Base-by-base conservation (phyloP, 2,113 vertebrate genomes). In the Stigmatopora argus region DNA sequence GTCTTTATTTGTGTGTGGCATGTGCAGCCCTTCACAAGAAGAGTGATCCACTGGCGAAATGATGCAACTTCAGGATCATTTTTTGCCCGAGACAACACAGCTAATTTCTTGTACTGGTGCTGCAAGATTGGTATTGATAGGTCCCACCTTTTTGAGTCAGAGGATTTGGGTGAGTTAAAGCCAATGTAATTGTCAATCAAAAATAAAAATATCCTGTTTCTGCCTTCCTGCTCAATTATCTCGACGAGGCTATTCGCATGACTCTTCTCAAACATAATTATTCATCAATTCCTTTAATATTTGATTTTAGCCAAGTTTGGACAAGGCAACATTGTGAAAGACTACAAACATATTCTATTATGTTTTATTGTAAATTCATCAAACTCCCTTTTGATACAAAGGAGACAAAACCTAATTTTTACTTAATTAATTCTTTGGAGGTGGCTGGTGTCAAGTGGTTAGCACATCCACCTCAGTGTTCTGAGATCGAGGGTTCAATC, bases 91-190 rank as follows among this genome's bases (percentile, higher is more conserved):
- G 97, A 99, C 89, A 99, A 99, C 82, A 91, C 95, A 14, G 95
- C 96, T 59, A 99, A 98, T 89, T 99, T 99, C 88, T 89, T 99
- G 71, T 92, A 95, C 76, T 99, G 97, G 97, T 98, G 96, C 87
- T 90, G 96, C 86, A 94, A 96, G 83, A 94, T 94, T 12, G 97
- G 96, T 0, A 89, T 99, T 74, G 95, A 94, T 65, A 93, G 95
- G 66, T 93, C 95, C 2, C 95, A 94, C 83, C 91, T 98, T 19
- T 98, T 99, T 86, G 97, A 99, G 82, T 99, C 97, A 0, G 97
- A 99, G 89, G 96, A 94, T 83, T 91, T 99, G 84, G 97, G 97
- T 99, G 91, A 79, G 95, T 92, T 58, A 2, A 62, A 56, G 51
- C 57, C 3, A 0, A 15, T 63, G 14, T 31, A 18, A 31, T 48